A percentile compares a stretch with the other conserved stretches of the same genome.
Evolutionary conservation across 2,113 vertebrate genomes (phyloP).

Genomic region (Desmodus rotundus): DNA sequence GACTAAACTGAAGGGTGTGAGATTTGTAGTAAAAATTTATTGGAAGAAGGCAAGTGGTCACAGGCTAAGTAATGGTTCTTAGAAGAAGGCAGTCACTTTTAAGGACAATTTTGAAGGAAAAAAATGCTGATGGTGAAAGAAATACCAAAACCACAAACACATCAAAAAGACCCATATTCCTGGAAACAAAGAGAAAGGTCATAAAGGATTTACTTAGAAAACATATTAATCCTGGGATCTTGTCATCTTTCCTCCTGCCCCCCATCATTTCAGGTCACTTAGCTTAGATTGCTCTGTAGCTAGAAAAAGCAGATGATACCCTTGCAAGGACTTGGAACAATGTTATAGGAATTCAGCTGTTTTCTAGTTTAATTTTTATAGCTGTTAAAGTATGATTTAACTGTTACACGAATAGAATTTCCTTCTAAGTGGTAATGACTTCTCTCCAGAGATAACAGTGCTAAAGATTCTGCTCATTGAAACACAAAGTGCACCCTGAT

Average conservation of each 20-base stretch:
- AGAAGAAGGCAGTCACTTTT: neutral
- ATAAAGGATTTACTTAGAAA: neutral
- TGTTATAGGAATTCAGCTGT: neutral
- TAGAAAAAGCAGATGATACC: neutral
- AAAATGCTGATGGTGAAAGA: constrained; percentile 23
- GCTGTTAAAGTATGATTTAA: neutral
- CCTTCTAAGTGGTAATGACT: neutral
- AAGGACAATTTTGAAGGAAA: constrained; percentile 1
- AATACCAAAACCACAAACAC: constrained; percentile 16
- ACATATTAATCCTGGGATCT: neutral
- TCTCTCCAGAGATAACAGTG: neutral
- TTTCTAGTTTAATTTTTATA: neutral
- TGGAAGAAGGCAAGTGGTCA: neutral
- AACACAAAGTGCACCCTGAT: neutral
- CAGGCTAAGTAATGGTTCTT: neutral
- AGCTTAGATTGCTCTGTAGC: constrained; percentile 5
- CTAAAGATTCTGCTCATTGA: neutral
- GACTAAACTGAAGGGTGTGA: neutral
- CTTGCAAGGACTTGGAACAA: neutral
- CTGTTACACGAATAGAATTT: neutral
- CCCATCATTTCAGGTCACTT: neutral
- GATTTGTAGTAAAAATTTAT: neutral
- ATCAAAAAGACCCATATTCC: neutral
- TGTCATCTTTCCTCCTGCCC: neutral
- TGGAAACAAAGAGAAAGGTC: constrained; percentile 5